Evolutionary conservation across 2,113 vertebrate species (phyloP), one percentile per base, ranked within the genome.

Genomic region (Saccopteryx leptura): DNA sequence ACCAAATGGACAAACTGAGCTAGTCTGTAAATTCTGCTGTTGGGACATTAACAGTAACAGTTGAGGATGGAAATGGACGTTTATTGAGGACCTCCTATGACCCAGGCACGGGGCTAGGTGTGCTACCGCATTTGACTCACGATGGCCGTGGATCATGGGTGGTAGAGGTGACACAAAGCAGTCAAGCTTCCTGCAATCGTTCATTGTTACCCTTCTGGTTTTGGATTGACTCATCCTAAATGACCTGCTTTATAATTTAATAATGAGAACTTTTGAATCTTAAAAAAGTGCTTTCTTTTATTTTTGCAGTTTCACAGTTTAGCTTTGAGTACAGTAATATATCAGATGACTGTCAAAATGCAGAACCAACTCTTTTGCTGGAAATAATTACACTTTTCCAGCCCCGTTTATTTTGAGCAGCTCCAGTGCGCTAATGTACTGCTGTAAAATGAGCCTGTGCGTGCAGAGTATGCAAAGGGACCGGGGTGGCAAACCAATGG

Each of bases 191-290:
- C 80, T 89, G 65, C 26, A 95, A 58, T 58, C 88, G 80, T 95
- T 84, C 68, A 21, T 78, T 96, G 63, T 94, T 97, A 96, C 91
- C 96, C 91, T 98, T 97, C 95, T 88, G 97, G 31, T 96, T 98
- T 95, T 97, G 96, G 94, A 93, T 97, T 97, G 60, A 97, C 94
- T 98, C 97, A 98, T 98, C 96, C 95, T 83, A 97, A 96, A 96
- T 96, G 85, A 97, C 94, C 94, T 95, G 93, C 92, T 84, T 97
- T 97, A 93, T 98, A 98, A 97, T 97, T 97, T 91, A 97, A 97
- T 97, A 97, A 98, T 96, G 96, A 0, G 0, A 84, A 90, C 94
- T 96, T 92, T 76, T 72, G 58, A 97, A 94, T 96, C 71, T 96
- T 84, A 68, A 81, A 95, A 96, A 96, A 91, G 19, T 24, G 72